Evolutionary conservation across 37 sponge, comb jelly and placozoan species (phyloP).

Genomic region (Theonella swinhoei): DNA sequence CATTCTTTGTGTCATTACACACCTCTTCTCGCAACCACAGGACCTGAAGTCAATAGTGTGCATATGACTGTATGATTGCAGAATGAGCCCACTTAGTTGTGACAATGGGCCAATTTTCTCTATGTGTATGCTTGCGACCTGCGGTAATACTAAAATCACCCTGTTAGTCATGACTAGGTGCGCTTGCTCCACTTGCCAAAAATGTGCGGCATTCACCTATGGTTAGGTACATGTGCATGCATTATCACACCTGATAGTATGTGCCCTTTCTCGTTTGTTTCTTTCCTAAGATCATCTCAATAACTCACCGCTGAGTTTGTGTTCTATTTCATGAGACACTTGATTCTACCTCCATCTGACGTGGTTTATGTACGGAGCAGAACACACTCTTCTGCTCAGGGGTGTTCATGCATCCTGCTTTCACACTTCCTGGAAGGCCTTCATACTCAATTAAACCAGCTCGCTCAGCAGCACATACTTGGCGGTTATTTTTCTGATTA

Average conservation of each 20-base stretch:
- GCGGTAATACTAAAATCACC: too few relatives aligned
- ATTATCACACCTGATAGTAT: constrained; percentile 11
- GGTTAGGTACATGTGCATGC: background rate
- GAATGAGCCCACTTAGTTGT: background rate
- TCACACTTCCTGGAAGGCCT: constrained; percentile 37
- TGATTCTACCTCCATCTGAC: background rate
- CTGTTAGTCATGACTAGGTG: too few relatives aligned
- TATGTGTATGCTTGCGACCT: background rate
- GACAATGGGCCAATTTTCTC: background rate
- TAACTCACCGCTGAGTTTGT: background rate
- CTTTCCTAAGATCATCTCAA: constrained; percentile 2
- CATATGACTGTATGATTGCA: background rate
- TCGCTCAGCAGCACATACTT: constrained; percentile 6
- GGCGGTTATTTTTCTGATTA: constrained; percentile 31
- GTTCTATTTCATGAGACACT: too few relatives aligned
- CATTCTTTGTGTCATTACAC: too few relatives aligned
- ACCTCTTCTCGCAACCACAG: constrained; percentile 15
- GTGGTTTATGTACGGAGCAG: constrained; percentile 23
- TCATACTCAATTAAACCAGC: constrained; percentile 30
- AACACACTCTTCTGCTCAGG: constrained; percentile 17
- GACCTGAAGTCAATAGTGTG: too few relatives aligned
- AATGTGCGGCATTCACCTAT: background rate
- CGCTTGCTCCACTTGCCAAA: background rate
- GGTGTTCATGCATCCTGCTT: constrained; percentile 29
- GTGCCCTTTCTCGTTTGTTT: constrained; percentile 7